Conservation (phyloP, 1,140 invertebrate species). For the Brachionus rotundiformis region DNA sequence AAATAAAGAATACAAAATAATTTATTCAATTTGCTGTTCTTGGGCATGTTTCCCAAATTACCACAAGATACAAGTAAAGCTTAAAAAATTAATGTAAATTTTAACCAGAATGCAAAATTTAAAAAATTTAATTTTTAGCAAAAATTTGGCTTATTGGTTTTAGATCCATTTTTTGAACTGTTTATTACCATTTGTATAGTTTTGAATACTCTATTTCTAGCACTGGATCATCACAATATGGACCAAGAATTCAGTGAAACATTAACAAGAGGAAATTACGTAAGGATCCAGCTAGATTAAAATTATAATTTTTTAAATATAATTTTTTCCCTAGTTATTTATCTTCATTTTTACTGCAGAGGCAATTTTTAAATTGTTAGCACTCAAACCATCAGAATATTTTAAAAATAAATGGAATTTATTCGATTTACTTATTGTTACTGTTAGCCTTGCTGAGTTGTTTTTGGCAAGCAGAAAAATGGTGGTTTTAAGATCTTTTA, state of each 20-base stretch:
- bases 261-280: slow-evolving; percentile 67
- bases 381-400: slow-evolving; percentile 96
- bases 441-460: slow-evolving; percentile 87
- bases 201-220: slow-evolving; percentile 96
- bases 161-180: slow-evolving; percentile 95
- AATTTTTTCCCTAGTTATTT: slow-evolving; percentile 81
- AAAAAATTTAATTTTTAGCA: background rate
- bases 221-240: slow-evolving; percentile 83
- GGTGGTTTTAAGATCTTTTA: slow-evolving; percentile 91
- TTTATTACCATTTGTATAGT: slow-evolving; percentile 93
- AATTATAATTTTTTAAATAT: slow-evolving; percentile 67
- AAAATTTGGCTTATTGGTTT: slow-evolving; percentile 67
- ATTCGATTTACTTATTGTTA: slow-evolving; percentile 97
- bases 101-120: background rate
- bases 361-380: slow-evolving; percentile 87
- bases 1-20: background rate
- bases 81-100: background rate
- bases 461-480: slow-evolving; percentile 86
- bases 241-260: slow-evolving; percentile 3
- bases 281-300: background rate
- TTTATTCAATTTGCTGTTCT: background rate
- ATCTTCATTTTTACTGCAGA: slow-evolving; percentile 95
- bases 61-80: background rate
- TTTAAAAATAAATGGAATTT: slow-evolving; percentile 99
- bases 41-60: slow-evolving; percentile 28